Evolutionary conservation across 2,888 invertebrate species (phyloP), one percentile per base, ranked within the genome.

Genomic region (Andrena fulva): DNA sequence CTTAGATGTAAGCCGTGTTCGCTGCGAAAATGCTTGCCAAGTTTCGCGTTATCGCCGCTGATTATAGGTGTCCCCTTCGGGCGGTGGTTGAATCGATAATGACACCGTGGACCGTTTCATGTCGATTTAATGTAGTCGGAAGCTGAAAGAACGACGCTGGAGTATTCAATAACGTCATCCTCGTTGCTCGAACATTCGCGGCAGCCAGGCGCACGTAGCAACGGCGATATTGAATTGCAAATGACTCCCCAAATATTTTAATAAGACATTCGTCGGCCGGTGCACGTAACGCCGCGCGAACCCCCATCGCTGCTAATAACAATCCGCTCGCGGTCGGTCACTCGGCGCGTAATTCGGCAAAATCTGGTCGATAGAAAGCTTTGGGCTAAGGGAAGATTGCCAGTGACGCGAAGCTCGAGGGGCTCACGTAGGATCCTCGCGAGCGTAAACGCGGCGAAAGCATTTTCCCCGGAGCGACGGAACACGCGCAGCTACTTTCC

Each of bases 191-290:
- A 60, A 67, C 54, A 52, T 77, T 42, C 52, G 54, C 48, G 24
- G 16, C 4, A 56, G 35, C 29, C 56, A 27, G 20, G 5, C 12
- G 31, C 12, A 31, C 24, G 16, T 20, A 4, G n/a, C 56, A 8
- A 27, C n/a, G 7, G 6, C 12, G 50, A 35, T 29, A 59, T 70
- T 52, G 77, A 52, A 63, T 82, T 73, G 42, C 69, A 71, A 82
- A 80, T 73, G 27, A 63, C 62, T 20, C 16, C n/a, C 27, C 16
- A 67, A 73, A 52, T 64, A 66, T 70, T 80, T 85, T 85, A 70
- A 85, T 75, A 72, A 81, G 77, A 71, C 33, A 64, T 54, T 31
- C 27, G 42, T 8, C 16, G 7, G 56, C 48, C 31, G 56, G 3
- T 12, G 10, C 56, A 56, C 56, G 56, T 62, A 27, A 62, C 73